These are phyloP conservation scores for Eptesicus fuscus DNA, from an alignment of 2,113 vertebrate genomes.

Conservation along the genomic window DNA sequence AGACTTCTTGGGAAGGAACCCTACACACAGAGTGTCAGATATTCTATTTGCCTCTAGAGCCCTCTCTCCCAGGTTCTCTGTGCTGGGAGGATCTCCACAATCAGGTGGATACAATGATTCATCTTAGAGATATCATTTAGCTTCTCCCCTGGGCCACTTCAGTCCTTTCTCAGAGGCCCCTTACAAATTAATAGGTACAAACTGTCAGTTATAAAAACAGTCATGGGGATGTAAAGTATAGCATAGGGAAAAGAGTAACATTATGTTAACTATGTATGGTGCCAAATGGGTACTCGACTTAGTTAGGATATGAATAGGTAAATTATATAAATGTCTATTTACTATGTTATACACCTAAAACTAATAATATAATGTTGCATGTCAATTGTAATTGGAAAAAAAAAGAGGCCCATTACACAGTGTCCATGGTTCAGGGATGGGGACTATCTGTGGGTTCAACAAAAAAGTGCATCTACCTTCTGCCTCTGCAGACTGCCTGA, in stretches of 20 bases:
- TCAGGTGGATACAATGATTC: neutral
- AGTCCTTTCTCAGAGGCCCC: neutral
- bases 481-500: neutral
- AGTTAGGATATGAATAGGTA: neutral
- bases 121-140: neutral
- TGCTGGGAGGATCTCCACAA: neutral
- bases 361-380: neutral
- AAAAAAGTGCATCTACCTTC: neutral
- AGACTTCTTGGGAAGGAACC: neutral
- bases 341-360: neutral
- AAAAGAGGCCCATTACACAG: neutral
- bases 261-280: neutral
- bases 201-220: neutral
- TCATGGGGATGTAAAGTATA: neutral
- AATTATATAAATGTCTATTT: neutral
- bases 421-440: neutral
- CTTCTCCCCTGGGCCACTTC: neutral
- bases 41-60: neutral
- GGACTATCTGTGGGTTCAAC: neutral
- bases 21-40: neutral
- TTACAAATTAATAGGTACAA: neutral
- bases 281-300: neutral
- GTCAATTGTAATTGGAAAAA: neutral
- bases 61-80: neutral
- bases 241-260: no score